These are phyloP conservation scores for Parnassius mnemosyne DNA, from an alignment of 2,888 invertebrate species.

Conservation along the genomic window DNA sequence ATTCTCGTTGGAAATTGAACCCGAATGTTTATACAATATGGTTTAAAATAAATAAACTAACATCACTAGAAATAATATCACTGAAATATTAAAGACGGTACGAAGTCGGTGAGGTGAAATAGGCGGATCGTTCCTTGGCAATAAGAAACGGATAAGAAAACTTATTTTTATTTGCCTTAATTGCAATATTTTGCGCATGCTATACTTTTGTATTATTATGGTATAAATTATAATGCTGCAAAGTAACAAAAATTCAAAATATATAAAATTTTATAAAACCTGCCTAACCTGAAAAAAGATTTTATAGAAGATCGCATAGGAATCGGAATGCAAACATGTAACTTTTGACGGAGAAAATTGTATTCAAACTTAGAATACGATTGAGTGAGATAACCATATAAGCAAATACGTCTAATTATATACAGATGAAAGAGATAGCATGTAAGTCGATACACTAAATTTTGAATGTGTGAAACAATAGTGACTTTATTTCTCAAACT, in stretches of 20 bases:
- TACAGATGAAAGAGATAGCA: conserved; percentile 17
- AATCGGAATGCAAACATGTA: conserved; percentile 21
- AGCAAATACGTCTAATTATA: conserved; percentile 2
- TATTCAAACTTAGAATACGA: conserved; percentile 21
- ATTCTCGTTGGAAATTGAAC: conserved; percentile 39
- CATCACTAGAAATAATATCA: conserved; percentile 50
- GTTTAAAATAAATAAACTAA: conserved; percentile 37
- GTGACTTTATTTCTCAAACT: neutral
- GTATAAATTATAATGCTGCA: neutral
- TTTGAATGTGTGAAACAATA: conserved; percentile 26
- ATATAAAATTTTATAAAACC: neutral
- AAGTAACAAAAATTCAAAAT: neutral
- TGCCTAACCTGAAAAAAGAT: conserved; percentile 9
- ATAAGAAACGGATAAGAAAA: conserved; percentile 32
- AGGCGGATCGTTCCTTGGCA: conserved; percentile 47
- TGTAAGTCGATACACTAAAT: conserved; percentile 22
- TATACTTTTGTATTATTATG: neutral
- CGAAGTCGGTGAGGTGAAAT: conserved; percentile 50
- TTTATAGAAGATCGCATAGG: conserved; percentile 9
- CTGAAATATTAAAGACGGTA: conserved; percentile 59
- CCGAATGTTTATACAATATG: conserved; percentile 35
- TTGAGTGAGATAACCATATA: conserved; percentile 11
- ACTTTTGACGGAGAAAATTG: conserved; percentile 26
- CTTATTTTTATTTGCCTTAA: conserved; percentile 25
- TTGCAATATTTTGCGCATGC: neutral